Base-by-base conservation (phyloP, 2,113 vertebrate genomes). In the Baryphthengus martii region DNA sequence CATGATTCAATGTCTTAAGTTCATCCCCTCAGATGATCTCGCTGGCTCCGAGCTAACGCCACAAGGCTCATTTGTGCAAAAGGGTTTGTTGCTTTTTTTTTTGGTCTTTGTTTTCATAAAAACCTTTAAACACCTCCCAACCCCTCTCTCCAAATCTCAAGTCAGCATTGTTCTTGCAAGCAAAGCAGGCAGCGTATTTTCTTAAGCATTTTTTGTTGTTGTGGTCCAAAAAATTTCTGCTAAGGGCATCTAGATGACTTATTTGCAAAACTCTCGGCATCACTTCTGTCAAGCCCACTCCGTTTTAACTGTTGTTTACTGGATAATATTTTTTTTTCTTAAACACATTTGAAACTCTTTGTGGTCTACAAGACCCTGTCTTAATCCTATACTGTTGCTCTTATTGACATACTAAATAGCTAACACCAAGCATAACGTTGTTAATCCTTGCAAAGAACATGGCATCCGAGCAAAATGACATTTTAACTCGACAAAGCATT, bases 21-120 rank as follows among this genome's bases (percentile, higher is more conserved):
- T 93, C 91, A 75, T 61, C 68, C 88, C 90, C 79, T 90, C 85
- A 49, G 74, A 89, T 73, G 94, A 93, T 96, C 88, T 75, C 3
- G 37, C 76, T 80, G 61, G 59, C 83, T 84, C 68, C 1, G 2
- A 92, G 79, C 42, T 86, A 84, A 91, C 0, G 1, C 72, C 56
- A 56, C 39, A 55, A 65, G n/a, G 52, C 40, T 90, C 65, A 35
- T 86, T 85, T 90, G 85, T 78, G 61, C 72, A 67, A 77, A 76
- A 68, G 29, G 15, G 8, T 10, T 42, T 92, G n/a, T n/a, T n/a
- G n/a, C n/a, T n/a, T 25, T 89, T 91, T 77, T 26, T 80, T 10
- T 78, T 11, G 47, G 52, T 28, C 40, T 79, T 47, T 85, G 40
- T 78, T 77, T 90, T 84, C 58, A 50, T 55, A 44, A 77, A 92